phyloP scores from a whole-genome alignment of 2,113 vertebrate genomes.

The Ammodytes dubius region DNA sequence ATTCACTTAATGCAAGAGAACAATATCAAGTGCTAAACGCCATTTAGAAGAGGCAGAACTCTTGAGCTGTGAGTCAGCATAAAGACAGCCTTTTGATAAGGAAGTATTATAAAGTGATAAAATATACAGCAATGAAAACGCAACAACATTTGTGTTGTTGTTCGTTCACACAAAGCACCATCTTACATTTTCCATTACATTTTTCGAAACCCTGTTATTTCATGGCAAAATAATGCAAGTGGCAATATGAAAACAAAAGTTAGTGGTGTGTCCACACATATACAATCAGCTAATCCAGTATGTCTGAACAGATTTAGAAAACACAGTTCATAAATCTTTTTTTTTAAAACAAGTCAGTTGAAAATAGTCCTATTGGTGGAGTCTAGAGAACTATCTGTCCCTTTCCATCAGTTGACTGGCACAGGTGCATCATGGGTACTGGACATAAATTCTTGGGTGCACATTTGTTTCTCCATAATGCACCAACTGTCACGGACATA shows the following conservation, averaged over 20 bases:
- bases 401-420: slow-evolving; percentile 22
- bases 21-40: neutral
- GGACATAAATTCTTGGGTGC: neutral
- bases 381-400: slow-evolving; percentile 30
- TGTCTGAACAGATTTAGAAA: neutral
- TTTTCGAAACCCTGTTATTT: neutral
- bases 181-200: neutral
- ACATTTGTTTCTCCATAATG: neutral
- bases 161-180: neutral
- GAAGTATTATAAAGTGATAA: neutral
- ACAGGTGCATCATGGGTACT: slow-evolving; percentile 29
- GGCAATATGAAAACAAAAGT: neutral
- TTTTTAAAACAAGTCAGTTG: slow-evolving; percentile 8
- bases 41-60: slow-evolving; percentile 8
- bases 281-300: neutral
- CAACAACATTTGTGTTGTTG: neutral
- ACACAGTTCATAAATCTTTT: neutral
- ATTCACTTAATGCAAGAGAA: neutral
- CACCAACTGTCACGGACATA: neutral
- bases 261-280: too few relatives aligned
- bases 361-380: neutral
- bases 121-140: slow-evolving; percentile 14
- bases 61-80: slow-evolving; percentile 37
- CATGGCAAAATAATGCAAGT: neutral
- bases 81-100: neutral